phyloP scores from a whole-genome alignment of 2,888 invertebrate species.

The Heliconius aoede region DNA sequence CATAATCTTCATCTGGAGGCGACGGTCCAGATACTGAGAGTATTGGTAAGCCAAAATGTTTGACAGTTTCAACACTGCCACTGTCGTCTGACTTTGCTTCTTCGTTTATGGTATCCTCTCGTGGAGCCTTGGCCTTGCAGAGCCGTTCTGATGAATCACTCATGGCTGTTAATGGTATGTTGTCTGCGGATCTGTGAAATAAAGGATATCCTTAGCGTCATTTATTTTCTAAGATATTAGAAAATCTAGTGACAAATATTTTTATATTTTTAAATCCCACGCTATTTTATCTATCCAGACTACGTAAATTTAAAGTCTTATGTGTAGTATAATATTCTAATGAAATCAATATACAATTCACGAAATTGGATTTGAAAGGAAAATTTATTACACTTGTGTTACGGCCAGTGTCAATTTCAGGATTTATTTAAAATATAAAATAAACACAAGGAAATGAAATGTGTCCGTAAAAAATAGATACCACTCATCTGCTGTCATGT shows the following conservation, averaged over 20 bases:
- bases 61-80: constrained; percentile 80
- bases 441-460: background rate
- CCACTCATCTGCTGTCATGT: constrained; percentile 20
- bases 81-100: constrained; percentile 79
- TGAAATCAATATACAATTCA: background rate
- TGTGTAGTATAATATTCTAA: background rate
- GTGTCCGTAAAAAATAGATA: constrained; percentile 3
- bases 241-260: background rate
- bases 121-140: constrained; percentile 69
- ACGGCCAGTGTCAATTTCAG: no score
- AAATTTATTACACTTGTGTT: background rate
- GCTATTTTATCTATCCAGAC: background rate
- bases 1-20: constrained; percentile 88
- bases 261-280: no score
- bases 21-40: constrained; percentile 92
- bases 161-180: constrained; percentile 77
- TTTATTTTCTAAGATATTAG: background rate
- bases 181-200: constrained; percentile 75
- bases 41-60: constrained; percentile 89
- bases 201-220: background rate
- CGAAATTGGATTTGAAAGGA: background rate
- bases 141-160: constrained; percentile 81
- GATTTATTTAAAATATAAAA: background rate
- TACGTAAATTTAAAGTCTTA: background rate
- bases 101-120: constrained; percentile 78